Evolutionary conservation across 2,797 vertebrate genomes (phyloP).

Genomic region (Microhierax caerulescens): DNA sequence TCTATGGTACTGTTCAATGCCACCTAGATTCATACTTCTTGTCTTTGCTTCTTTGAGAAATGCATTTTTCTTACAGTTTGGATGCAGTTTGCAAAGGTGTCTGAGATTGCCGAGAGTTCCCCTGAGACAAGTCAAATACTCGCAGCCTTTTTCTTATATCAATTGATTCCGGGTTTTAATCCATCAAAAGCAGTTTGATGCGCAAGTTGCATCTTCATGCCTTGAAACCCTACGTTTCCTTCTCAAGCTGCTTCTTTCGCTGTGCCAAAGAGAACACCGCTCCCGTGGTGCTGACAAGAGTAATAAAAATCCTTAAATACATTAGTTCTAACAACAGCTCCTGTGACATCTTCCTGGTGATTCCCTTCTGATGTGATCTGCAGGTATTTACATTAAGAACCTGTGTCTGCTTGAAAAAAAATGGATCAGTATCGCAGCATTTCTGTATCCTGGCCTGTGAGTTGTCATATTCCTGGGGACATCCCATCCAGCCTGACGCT

Average conservation of each 20-base stretch:
- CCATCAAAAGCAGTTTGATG: background rate
- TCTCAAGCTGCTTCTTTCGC: background rate
- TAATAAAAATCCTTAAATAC: background rate
- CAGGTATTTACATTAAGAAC: background rate
- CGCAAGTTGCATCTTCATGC: background rate
- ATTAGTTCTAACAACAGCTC: background rate
- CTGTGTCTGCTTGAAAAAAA: background rate
- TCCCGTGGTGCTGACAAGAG: background rate
- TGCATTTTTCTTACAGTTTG: background rate
- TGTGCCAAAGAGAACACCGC: background rate
- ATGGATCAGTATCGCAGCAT: background rate
- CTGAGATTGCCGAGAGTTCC: background rate
- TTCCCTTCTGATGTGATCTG: background rate
- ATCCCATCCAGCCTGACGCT: background rate
- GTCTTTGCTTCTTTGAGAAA: background rate
- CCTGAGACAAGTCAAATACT: background rate
- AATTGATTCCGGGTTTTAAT: background rate
- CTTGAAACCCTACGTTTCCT: background rate
- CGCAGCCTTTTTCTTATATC: background rate
- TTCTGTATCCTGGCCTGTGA: background rate
- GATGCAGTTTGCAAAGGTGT: background rate
- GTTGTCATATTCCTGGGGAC: background rate
- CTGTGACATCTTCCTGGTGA: background rate
- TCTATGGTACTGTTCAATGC: background rate
- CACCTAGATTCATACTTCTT: background rate